Conservation (phyloP, 1,140 invertebrate genomes). For the Steinernema feltiae region DNA sequence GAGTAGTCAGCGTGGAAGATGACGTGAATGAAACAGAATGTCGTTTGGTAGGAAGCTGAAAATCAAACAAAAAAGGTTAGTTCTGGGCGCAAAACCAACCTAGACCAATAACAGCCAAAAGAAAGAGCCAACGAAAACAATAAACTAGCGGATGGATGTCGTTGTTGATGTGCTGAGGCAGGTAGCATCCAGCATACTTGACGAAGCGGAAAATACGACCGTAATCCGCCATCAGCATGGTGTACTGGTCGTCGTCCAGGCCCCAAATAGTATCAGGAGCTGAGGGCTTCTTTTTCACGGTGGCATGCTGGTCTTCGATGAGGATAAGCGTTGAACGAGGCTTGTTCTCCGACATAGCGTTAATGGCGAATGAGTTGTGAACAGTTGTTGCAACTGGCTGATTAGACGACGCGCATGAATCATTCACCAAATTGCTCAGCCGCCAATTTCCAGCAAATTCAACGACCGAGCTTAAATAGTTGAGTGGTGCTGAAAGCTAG, state of each 20-base stretch:
- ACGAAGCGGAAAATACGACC: neutral
- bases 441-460: too few relatives aligned
- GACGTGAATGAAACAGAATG: neutral
- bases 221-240: neutral
- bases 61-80: neutral
- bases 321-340: neutral
- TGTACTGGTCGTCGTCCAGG: neutral
- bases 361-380: neutral
- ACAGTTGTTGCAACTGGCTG: neutral
- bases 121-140: neutral
- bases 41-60: constrained; percentile 9
- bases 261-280: neutral
- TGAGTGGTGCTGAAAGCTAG: too few relatives aligned
- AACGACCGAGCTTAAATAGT: too few relatives aligned
- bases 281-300: neutral
- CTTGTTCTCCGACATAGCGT: neutral
- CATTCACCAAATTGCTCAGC: neutral
- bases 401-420: neutral
- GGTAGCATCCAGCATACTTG: neutral
- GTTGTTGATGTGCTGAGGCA: neutral
- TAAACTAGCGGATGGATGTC: neutral
- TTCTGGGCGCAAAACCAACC: neutral
- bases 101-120: neutral
- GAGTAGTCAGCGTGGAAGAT: neutral
- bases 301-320: neutral